These are phyloP conservation scores for Patagioenas fasciata DNA, from an alignment of 2,113 vertebrate genomes.

Conservation along the genomic window DNA sequence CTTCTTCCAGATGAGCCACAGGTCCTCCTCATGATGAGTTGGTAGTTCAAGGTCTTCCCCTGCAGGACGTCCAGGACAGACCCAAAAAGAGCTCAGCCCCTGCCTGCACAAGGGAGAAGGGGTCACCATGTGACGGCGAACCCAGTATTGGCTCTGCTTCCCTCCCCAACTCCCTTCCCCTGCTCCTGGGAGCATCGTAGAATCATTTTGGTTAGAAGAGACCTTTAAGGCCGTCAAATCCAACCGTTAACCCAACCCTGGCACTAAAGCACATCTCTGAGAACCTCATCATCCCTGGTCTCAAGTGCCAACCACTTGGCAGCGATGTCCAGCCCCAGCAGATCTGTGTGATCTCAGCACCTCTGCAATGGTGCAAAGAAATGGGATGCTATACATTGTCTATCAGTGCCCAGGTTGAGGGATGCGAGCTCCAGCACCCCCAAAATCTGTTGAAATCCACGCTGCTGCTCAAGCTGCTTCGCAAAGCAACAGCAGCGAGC, in stretches of 20 bases:
- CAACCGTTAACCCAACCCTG: too few relatives aligned
- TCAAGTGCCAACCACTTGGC: neutral
- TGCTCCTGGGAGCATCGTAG: too few relatives aligned
- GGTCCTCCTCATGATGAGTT: neutral
- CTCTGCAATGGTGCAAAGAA: neutral
- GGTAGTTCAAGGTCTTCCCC: neutral
- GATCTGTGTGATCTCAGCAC: neutral
- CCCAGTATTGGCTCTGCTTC: neutral
- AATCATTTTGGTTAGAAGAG: too few relatives aligned
- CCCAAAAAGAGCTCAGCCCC: neutral
- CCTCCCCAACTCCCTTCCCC: too few relatives aligned
- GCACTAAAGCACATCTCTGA: too few relatives aligned
- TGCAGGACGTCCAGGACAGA: neutral
- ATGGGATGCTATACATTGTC: too few relatives aligned
- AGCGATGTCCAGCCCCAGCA: neutral
- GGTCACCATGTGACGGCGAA: neutral
- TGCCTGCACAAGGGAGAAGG: neutral
- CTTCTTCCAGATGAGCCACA: neutral
- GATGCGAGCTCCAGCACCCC: neutral
- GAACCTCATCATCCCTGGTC: neutral
- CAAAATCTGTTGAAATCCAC: neutral
- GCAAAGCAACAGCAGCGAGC: neutral
- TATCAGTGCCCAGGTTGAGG: too few relatives aligned
- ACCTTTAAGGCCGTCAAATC: too few relatives aligned
- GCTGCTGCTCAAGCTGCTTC: neutral